Conservation (phyloP, 2,888 invertebrate genomes). For the Busseola fusca region DNA sequence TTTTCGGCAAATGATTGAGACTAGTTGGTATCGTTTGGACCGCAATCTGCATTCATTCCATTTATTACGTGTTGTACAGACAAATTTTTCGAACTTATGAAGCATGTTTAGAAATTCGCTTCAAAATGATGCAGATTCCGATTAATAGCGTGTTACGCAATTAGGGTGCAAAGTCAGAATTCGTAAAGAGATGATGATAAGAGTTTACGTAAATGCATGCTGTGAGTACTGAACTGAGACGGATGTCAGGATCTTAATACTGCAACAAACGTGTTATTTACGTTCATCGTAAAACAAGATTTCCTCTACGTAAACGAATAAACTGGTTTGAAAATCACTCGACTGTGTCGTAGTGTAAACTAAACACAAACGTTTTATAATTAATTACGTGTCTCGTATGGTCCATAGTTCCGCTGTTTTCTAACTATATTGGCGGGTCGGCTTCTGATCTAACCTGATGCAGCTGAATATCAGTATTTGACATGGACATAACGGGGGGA, state of each 20-base stretch:
- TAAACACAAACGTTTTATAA: neutral
- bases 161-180: no score
- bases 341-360: neutral
- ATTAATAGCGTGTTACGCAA: no score
- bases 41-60: no score
- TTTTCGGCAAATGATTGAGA: no score
- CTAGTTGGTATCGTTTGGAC: no score
- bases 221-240: neutral
- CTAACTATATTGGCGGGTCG: neutral
- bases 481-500: neutral
- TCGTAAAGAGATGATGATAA: no score
- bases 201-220: neutral
- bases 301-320: neutral
- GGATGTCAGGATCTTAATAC: constrained; percentile 10
- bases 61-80: no score
- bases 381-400: neutral
- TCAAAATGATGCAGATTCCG: no score
- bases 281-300: constrained; percentile 13
- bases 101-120: no score
- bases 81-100: no score
- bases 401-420: neutral
- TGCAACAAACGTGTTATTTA: constrained; percentile 13
- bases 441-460: neutral
- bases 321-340: constrained; percentile 18
- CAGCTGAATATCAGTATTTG: neutral